Evolutionary conservation across 2,113 vertebrate species (phyloP).

Genomic region (Cephalophus harveyi): DNA sequence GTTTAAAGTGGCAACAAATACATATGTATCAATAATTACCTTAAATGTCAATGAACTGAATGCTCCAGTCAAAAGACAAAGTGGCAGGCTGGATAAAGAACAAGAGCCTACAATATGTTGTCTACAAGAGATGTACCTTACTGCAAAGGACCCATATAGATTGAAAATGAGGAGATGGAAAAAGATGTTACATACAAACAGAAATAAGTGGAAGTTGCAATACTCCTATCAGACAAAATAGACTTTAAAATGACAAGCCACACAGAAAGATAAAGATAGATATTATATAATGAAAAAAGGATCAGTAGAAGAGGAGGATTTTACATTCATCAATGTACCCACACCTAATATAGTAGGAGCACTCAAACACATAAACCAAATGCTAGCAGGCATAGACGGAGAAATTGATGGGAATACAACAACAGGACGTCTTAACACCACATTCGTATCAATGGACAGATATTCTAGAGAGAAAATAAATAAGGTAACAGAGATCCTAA

Average conservation of each 20-base stretch:
- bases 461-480: background rate
- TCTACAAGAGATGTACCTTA: background rate
- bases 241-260: background rate
- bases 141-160: background rate
- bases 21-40: background rate
- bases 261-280: background rate
- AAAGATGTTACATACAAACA: background rate
- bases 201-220: background rate
- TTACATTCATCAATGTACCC: background rate
- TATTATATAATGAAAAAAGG: background rate
- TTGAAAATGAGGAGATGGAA: background rate
- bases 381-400: background rate
- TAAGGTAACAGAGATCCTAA: background rate
- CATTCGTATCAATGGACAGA: background rate
- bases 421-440: fast-evolving
- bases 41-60: background rate
- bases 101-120: background rate
- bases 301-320: background rate
- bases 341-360: background rate
- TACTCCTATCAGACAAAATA: background rate
- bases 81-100: background rate
- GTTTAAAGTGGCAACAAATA: background rate
- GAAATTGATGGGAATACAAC: background rate
- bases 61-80: background rate
- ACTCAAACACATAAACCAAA: background rate